These are phyloP conservation scores for Brachymystax lenok DNA, from an alignment of 2,797 vertebrate genomes.

Conservation along the genomic window DNA sequence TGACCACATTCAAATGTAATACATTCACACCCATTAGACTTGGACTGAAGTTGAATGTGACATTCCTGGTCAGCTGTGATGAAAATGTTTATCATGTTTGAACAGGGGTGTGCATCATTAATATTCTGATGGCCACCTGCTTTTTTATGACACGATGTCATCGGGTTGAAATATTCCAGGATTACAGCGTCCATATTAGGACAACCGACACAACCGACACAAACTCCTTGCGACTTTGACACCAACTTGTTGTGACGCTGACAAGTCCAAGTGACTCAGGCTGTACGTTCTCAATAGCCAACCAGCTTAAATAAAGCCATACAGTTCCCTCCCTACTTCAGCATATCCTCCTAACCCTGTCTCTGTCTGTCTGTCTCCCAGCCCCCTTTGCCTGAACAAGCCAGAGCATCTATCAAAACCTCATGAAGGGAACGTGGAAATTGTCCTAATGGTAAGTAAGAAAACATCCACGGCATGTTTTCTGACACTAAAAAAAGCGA, in stretches of 20 bases:
- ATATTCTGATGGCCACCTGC: neutral
- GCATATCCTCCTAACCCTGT: too few species aligned
- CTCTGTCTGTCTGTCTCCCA: too few species aligned
- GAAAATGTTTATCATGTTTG: neutral
- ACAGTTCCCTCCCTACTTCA: too few species aligned
- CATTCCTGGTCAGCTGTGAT: neutral
- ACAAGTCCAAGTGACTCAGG: neutral
- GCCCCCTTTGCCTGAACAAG: too few species aligned
- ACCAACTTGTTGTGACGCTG: too few species aligned
- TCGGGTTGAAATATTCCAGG: neutral
- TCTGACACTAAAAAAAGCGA: too few species aligned
- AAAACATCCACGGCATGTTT: too few species aligned
- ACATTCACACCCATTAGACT: neutral
- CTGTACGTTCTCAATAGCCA: too few species aligned
- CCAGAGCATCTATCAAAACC: too few species aligned
- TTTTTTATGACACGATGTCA: neutral
- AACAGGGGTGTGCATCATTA: neutral
- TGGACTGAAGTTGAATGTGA: neutral
- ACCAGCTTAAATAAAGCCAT: too few species aligned
- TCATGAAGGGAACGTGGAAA: too few species aligned
- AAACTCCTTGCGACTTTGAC: neutral
- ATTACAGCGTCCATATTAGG: neutral
- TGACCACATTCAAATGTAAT: neutral
- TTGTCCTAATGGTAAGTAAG: too few species aligned
- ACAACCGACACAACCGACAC: neutral